These are phyloP conservation scores for Octomys mimax DNA, from an alignment of 2,797 vertebrate genomes.

Conservation along the genomic window DNA sequence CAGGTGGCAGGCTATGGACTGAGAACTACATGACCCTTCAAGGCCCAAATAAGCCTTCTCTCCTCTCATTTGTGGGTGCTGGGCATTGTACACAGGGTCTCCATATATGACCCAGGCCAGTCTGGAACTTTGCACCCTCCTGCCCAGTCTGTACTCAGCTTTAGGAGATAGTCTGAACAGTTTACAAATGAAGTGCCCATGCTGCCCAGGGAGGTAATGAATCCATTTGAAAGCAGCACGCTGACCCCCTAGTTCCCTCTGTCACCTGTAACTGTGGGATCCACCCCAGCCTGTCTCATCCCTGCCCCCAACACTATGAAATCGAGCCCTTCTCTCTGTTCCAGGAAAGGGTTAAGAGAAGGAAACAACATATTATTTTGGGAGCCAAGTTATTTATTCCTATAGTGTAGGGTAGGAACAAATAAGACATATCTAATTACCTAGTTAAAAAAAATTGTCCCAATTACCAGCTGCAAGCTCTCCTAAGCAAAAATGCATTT, in stretches of 20 bases:
- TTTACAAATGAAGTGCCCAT: neutral
- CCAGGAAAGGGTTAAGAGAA: constrained; percentile 21
- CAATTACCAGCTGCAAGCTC: constrained; percentile 22
- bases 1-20: neutral
- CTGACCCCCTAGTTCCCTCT: neutral
- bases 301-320: neutral
- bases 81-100: neutral
- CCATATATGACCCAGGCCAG: neutral
- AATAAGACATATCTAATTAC: constrained; percentile 46
- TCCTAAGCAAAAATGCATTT: constrained; percentile 34
- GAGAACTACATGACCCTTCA: neutral
- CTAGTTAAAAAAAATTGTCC: constrained; percentile 46
- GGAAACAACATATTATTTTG: constrained; percentile 23
- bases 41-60: neutral
- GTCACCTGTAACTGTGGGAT: neutral
- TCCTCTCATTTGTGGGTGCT: neutral
- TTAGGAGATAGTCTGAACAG: neutral
- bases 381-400: constrained; percentile 66
- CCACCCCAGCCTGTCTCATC: neutral
- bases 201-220: neutral
- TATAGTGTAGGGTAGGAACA: neutral
- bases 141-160: neutral
- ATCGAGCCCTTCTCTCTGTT: neutral
- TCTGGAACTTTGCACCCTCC: neutral
- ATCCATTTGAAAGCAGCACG: neutral